Conservation (phyloP, 35 echinoderm and acorn worm species). For the Stichopus chloronotus region DNA sequence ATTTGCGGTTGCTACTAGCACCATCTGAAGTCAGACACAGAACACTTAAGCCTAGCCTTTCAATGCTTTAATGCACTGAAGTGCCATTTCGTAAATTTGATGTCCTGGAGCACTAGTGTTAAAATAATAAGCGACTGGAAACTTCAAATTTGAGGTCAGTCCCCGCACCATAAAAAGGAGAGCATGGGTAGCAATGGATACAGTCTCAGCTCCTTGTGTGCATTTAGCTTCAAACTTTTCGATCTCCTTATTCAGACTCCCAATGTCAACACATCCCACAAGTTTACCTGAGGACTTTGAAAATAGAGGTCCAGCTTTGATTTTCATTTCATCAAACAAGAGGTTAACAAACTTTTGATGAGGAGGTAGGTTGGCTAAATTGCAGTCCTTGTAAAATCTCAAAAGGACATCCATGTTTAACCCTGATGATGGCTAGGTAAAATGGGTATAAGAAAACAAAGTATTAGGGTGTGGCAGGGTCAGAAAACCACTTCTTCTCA, state of each 20-base stretch:
- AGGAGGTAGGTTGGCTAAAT: neutral
- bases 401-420: neutral
- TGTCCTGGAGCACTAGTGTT: neutral
- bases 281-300: conserved; percentile 18
- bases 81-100: neutral
- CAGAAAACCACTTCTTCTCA: conserved; percentile 2
- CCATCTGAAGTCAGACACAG: conserved; percentile 41
- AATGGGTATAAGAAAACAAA: conserved; percentile 18
- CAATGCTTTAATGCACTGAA: conserved; percentile 1
- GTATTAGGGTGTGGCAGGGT: conserved; percentile 18
- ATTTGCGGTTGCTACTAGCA: conserved; percentile 33
- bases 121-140: conserved; percentile 4
- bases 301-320: conserved; percentile 23
- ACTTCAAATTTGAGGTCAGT: neutral
- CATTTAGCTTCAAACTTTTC: conserved; percentile 28
- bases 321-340: conserved; percentile 61
- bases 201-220: neutral
- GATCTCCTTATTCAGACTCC: neutral
- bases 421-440: neutral
- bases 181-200: conserved; percentile 14
- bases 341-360: conserved; percentile 22
- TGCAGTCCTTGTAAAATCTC: neutral
- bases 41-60: neutral
- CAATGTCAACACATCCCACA: conserved; percentile 25
- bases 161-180: conserved; percentile 46